Conservation (phyloP, 2,797 vertebrate genomes). For the Leucoraja ocellata region DNA sequence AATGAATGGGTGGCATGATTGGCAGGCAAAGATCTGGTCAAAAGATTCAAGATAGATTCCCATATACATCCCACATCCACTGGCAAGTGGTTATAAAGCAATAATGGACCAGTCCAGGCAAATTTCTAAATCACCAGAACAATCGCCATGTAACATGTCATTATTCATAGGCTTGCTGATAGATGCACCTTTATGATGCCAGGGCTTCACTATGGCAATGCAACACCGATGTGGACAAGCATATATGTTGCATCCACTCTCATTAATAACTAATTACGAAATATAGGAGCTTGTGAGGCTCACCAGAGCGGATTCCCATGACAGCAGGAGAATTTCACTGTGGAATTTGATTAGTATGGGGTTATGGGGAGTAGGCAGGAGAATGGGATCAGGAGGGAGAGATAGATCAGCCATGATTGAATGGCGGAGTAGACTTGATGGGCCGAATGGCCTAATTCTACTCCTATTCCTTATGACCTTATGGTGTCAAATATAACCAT, state of each 20-base stretch:
- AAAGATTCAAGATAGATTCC: not conserved
- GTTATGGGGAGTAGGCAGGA: no score
- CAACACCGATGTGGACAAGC: not conserved
- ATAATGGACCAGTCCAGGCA: not conserved
- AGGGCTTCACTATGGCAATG: not conserved
- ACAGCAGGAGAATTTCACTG: not conserved
- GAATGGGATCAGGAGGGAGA: no score
- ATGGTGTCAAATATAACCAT: not conserved
- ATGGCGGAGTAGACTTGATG: no score
- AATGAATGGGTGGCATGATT: not conserved
- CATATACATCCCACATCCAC: not conserved
- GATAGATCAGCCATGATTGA: no score
- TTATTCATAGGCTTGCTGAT: not conserved
- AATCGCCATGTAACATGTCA: not conserved
- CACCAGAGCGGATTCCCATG: not conserved
- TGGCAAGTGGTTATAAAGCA: not conserved
- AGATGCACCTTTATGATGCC: not conserved
- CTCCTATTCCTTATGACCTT: no score
- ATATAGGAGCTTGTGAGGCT: not conserved
- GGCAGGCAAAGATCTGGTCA: not conserved
- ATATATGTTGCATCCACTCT: not conserved
- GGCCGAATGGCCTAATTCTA: no score
- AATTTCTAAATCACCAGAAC: not conserved
- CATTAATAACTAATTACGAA: not conserved
- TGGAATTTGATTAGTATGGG: no score